Conservation (phyloP, 2,888 invertebrate genomes). For the Mellilla xanthometata region DNA sequence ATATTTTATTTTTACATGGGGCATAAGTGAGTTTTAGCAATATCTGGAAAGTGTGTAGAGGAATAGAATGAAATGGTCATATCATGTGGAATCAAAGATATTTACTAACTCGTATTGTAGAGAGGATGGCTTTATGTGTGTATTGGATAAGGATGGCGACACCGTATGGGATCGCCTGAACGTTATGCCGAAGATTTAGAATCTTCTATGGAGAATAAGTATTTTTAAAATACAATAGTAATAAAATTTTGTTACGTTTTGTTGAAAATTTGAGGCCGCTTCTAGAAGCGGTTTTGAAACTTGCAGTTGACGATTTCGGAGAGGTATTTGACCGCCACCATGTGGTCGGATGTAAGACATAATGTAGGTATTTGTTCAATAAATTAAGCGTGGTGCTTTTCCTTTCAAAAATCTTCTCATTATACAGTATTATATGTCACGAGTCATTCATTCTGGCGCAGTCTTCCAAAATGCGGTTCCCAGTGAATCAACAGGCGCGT, state of each 20-base stretch:
- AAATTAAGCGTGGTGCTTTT: slow-evolving; percentile 73
- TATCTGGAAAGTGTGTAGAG: slow-evolving; percentile 61
- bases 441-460: slow-evolving; percentile 63
- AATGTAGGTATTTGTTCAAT: slow-evolving; percentile 45
- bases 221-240: slow-evolving; percentile 76
- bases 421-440: slow-evolving; percentile 70
- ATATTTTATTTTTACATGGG: slow-evolving; percentile 36
- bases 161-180: slow-evolving; percentile 62
- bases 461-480: slow-evolving; percentile 66
- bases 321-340: slow-evolving; percentile 26
- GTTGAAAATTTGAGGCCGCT: slow-evolving; percentile 54
- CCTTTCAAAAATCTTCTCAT: slow-evolving; percentile 63
- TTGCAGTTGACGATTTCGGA: slow-evolving; percentile 32
- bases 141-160: slow-evolving; percentile 67
- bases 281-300: slow-evolving; percentile 43
- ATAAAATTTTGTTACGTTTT: slow-evolving; percentile 52
- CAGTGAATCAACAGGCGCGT: slow-evolving; percentile 22
- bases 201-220: slow-evolving; percentile 70
- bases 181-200: slow-evolving; percentile 71
- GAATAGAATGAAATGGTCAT: slow-evolving; percentile 71
- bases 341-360: slow-evolving; percentile 18
- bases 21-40: slow-evolving; percentile 59
- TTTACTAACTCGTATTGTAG: slow-evolving; percentile 64
- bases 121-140: slow-evolving; percentile 62
- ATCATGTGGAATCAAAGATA: slow-evolving; percentile 70